phyloP scores from a whole-genome alignment of 2,888 invertebrate genomes.

The Rosalia funebris region DNA sequence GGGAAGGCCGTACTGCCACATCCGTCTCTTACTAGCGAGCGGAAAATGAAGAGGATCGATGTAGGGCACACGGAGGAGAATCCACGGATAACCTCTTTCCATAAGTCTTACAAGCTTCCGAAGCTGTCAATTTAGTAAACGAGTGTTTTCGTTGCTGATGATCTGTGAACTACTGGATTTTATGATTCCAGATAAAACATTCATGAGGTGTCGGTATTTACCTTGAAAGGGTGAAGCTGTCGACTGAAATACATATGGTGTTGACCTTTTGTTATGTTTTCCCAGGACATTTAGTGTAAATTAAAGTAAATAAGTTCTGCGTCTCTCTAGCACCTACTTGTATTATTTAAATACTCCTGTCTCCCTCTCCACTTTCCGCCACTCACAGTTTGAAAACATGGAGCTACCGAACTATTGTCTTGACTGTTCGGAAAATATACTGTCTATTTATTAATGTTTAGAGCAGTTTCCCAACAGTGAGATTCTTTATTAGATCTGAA shows the following conservation, averaged over 20 bases:
- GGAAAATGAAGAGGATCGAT: slow-evolving; percentile 8
- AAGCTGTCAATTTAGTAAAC: slow-evolving; percentile 42
- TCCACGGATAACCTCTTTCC: slow-evolving; percentile 28
- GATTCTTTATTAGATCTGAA: no score
- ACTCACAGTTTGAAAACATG: no score
- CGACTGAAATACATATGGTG: slow-evolving; percentile 12
- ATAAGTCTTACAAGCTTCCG: slow-evolving; percentile 20
- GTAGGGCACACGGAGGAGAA: slow-evolving; percentile 2
- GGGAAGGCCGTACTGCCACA: slow-evolving; percentile 24
- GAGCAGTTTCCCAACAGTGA: no score
- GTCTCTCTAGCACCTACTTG: neutral
- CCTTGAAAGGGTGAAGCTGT: slow-evolving; percentile 28
- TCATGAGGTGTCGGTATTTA: slow-evolving; percentile 30
- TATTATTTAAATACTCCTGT: no score
- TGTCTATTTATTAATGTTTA: no score
- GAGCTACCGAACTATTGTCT: no score
- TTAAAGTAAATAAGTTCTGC: neutral
- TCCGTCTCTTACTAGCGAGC: slow-evolving; percentile 12
- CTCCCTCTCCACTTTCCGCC: no score
- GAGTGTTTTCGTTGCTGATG: slow-evolving; percentile 47
- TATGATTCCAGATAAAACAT: slow-evolving; percentile 32
- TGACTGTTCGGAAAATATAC: no score
- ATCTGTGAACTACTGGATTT: slow-evolving; percentile 37
- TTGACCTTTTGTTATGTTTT: slow-evolving; percentile 27
- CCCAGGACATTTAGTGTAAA: slow-evolving; percentile 21